These are phyloP conservation scores for Orthonyx spaldingii DNA, from an alignment of 2,113 vertebrate genomes.

Conservation along the genomic window DNA sequence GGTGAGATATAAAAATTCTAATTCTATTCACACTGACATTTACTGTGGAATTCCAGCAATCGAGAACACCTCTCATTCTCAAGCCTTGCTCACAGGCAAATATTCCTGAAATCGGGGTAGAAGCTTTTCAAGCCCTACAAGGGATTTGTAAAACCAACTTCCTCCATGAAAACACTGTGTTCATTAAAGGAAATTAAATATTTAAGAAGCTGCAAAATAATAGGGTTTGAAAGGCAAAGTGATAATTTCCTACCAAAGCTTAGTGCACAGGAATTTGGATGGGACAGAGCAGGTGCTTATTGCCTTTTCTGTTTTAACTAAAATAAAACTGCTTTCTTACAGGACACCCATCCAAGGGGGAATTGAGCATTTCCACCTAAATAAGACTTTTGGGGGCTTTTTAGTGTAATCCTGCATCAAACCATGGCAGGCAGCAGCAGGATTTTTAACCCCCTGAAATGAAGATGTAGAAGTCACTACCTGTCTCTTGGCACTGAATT, in stretches of 20 bases:
- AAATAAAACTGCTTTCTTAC: background rate
- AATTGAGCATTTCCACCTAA: background rate
- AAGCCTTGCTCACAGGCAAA: background rate
- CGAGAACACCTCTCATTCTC: background rate
- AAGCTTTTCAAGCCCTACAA: background rate
- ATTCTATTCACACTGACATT: slow-evolving; percentile 24
- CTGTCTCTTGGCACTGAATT: background rate
- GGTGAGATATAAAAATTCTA: background rate
- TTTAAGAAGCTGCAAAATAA: background rate
- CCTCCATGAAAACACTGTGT: fast-evolving
- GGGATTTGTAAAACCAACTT: background rate
- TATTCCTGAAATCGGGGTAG: background rate
- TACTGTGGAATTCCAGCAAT: background rate
- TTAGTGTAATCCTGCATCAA: background rate
- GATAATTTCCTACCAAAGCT: background rate
- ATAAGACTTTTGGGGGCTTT: background rate
- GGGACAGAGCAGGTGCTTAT: fast-evolving
- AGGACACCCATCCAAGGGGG: background rate
- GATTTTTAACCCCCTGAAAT: background rate
- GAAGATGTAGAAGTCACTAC: background rate
- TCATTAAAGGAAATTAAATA: background rate
- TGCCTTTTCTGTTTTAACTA: background rate
- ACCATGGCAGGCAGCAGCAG: background rate
- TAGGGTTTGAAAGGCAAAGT: background rate
- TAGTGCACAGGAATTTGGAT: background rate